Evolutionary conservation across 2,113 vertebrate species (phyloP), one percentile per base, ranked within the genome.

Genomic region (Hippocampus guttulatus): DNA sequence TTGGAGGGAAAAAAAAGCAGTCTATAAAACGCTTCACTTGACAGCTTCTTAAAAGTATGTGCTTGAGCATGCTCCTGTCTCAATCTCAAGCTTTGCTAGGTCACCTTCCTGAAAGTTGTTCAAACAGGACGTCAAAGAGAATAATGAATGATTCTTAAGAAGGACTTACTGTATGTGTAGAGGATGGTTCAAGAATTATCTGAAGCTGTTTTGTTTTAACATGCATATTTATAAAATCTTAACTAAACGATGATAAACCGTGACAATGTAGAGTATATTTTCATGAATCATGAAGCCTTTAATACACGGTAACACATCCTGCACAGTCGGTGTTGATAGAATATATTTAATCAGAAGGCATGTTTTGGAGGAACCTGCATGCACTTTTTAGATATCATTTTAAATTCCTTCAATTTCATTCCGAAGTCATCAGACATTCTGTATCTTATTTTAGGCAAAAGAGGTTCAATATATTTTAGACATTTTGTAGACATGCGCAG

Each of bases 321-420:
- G 3, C 10, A 21, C n/a, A 33, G 30, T 33, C 43, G 14, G 27
- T 47, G 58, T 67, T 68, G 27, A 25, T 33, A 18, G 8, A 68
- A 60, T 58, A 57, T 63, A 18, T 69, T 74, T 11, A 68, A 60
- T 58, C 0, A 67, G 74, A 40, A 57, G 18, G 64, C 67, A 47
- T 78, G 49, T 79, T 75, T 79, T 60, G 62, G 70, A 71, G 79
- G 64, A 81, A 73, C 68, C 63, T 69, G 61, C 69, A 72, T 79
- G 71, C 84, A 82, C 78, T 84, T 83, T 64, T 75, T 63, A 67
- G 67, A 74, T 78, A 30, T 45, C 38, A 72, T 71, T 77, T 79
- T 82, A 54, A 82, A 52, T 87, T 84, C 69, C 81, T 84, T 87
- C 78, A 84, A 81, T 81, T 84, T 90, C 88, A 90, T 92, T 91